Evolutionary conservation across 2,888 invertebrate genomes (phyloP).

Genomic region (Lasioglossum morio): DNA sequence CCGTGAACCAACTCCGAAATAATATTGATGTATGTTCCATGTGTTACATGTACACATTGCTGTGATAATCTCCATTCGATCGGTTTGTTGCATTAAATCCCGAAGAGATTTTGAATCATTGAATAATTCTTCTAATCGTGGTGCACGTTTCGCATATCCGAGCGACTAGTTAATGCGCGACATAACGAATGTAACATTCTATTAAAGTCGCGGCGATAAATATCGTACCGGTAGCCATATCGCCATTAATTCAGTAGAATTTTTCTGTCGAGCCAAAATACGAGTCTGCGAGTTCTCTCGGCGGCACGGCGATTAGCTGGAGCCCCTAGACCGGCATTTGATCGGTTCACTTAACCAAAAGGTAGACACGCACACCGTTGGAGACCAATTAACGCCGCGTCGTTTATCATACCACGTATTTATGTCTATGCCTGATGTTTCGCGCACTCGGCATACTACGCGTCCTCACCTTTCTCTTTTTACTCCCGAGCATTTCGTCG

Average conservation of each 20-base stretch:
- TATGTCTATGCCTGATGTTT: slow-evolving; percentile 55
- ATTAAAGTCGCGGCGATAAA: slow-evolving; percentile 57
- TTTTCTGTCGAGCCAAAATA: slow-evolving; percentile 40
- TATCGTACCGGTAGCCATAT: slow-evolving; percentile 51
- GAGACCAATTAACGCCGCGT: slow-evolving; percentile 61
- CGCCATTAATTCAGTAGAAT: slow-evolving; percentile 49
- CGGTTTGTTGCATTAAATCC: not conserved
- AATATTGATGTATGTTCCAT: not conserved
- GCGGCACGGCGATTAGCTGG: slow-evolving; percentile 36
- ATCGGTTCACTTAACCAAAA: slow-evolving; percentile 54
- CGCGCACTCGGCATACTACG: slow-evolving; percentile 29
- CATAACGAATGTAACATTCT: slow-evolving; percentile 61
- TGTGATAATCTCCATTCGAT: not conserved
- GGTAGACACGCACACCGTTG: slow-evolving; percentile 54
- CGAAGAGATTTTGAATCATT: not conserved
- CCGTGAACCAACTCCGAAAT: not conserved
- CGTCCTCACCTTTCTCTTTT: slow-evolving; percentile 44
- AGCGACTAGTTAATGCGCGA: slow-evolving; percentile 48
- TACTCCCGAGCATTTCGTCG: slow-evolving; percentile 37
- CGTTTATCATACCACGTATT: slow-evolving; percentile 59
- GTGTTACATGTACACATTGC: not conserved
- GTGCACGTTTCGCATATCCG: slow-evolving; percentile 18
- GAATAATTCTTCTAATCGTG: slow-evolving; percentile 4
- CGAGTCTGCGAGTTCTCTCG: slow-evolving; percentile 34
- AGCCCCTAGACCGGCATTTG: slow-evolving; percentile 46